Base-by-base conservation (phyloP, 30 jellyfish, hydroid and myxozoan species). In the Chrysaora quinquecirrha region DNA sequence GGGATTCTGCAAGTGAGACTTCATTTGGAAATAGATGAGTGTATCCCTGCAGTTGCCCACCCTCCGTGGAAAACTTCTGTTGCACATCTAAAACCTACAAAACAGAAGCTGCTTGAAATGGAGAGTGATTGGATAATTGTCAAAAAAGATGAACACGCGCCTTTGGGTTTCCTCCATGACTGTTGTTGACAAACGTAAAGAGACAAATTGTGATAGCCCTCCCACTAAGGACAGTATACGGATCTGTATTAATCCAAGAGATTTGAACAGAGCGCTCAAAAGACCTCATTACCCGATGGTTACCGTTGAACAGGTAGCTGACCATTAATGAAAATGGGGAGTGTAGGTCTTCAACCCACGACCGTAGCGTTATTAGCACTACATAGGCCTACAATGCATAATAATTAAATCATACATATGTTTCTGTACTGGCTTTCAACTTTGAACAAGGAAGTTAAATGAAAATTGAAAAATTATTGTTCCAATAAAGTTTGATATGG, bases 161-260 rank as follows among this genome's bases (percentile, higher is more conserved):
- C 86, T 58, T 58, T n/a, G n/a, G 86, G 86, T 74, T 47, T 50
- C 86, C 56, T 74, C 88, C 67, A 76, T 52, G 88, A 43, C 58
- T 29, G 88, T 76, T 52, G 88, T 76, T 30, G 84, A 76, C 88
- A 76, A 76, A 58, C 88, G 84, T 3, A 52, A 58, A 50, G 81
- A 76, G 48, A 58, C 81, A 52, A 58, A 27, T 29, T 64, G 72
- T 6, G 64, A 52, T 50, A 58, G 82, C 64, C 67, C 82, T 52
- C 88, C 88, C 81, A 50, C 88, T 47, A 76, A 56, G 67, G 72
- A 76, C 64, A 58, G 72, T 31, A 76, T 58, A 16, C 88, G 88
- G 82, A 28, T 76, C 64, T 76, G 88, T 58, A 76, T 76, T 50
- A 83, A 76, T 76, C 79, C 79, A 67, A 67, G 28, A 29, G 79